These are phyloP conservation scores for Epirrita christyi DNA, from an alignment of 2,888 invertebrate species.

Conservation along the genomic window DNA sequence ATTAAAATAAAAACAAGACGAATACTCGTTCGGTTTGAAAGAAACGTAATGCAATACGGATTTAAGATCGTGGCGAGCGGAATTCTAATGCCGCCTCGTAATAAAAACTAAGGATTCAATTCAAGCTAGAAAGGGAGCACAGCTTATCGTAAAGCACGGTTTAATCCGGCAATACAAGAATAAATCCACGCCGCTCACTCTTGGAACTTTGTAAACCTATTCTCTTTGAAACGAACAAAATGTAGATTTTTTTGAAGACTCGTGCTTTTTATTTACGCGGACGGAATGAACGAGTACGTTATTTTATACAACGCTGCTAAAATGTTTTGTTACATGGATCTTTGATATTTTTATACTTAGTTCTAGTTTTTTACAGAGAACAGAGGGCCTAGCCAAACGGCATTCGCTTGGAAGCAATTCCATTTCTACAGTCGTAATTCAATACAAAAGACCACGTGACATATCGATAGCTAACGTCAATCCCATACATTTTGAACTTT, in stretches of 20 bases:
- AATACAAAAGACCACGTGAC: too few species aligned
- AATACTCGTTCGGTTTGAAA: slow-evolving; percentile 33
- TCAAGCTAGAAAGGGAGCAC: slow-evolving; percentile 45
- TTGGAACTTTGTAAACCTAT: slow-evolving; percentile 47
- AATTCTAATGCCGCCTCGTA: slow-evolving; percentile 48
- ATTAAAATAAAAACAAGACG: slow-evolving; percentile 29
- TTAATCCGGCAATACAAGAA: slow-evolving; percentile 59
- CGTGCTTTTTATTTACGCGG: slow-evolving; percentile 47
- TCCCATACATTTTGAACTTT: too few species aligned
- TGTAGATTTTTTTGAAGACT: slow-evolving; percentile 49
- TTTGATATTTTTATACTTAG: slow-evolving; percentile 10
- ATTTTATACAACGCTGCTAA: slow-evolving; percentile 28
- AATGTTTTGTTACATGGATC: slow-evolving; percentile 38
- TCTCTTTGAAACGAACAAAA: slow-evolving; percentile 47
- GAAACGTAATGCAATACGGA: slow-evolving; percentile 30
- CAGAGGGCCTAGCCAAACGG: too few species aligned
- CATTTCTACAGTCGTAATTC: too few species aligned
- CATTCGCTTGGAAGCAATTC: too few species aligned
- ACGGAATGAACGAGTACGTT: slow-evolving; percentile 47
- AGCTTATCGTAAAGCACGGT: slow-evolving; percentile 52
- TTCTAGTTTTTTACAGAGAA: slow-evolving; percentile 30
- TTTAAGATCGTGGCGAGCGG: slow-evolving; percentile 36
- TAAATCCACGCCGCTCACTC: slow-evolving; percentile 51
- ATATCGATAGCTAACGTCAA: too few species aligned
- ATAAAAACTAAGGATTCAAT: slow-evolving; percentile 65